Evolutionary conservation across 2,797 vertebrate genomes (phyloP).

Genomic region (Sparus aurata): DNA sequence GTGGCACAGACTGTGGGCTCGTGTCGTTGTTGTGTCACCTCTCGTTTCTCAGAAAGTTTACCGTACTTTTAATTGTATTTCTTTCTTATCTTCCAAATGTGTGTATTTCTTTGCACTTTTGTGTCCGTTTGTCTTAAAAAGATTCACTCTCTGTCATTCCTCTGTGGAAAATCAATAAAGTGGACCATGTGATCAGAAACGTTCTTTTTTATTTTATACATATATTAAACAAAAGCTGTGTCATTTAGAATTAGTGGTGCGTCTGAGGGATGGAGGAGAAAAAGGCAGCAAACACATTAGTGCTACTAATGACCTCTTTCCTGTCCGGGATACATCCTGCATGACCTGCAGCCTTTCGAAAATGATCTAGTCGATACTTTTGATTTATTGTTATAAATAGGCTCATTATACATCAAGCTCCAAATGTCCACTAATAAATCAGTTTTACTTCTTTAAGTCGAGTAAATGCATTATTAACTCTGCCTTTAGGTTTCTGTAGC

Average conservation of each 20-base stretch:
- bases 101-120: constrained; percentile 27
- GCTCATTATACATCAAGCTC: neutral
- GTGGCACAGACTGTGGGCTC: constrained; percentile 10
- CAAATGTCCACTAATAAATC: neutral
- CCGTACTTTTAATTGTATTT: constrained; percentile 10
- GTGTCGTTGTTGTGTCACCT: neutral
- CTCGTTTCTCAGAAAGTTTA: neutral
- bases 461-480: constrained; percentile 3
- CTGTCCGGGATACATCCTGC: neutral
- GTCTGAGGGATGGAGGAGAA: neutral
- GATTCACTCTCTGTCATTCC: constrained; percentile 61
- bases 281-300: neutral
- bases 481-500: neutral
- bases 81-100: constrained; percentile 15
- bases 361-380: neutral
- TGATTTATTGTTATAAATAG: constrained; percentile 7
- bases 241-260: neutral
- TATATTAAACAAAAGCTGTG: neutral
- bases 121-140: constrained; percentile 43
- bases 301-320: neutral
- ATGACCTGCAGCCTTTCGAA: neutral
- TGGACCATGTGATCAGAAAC: constrained; percentile 66
- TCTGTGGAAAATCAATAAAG: constrained; percentile 80
- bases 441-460: neutral
- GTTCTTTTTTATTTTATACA: neutral